Conservation (phyloP, 2,113 vertebrate species). For the Aegotheles bennettii region DNA sequence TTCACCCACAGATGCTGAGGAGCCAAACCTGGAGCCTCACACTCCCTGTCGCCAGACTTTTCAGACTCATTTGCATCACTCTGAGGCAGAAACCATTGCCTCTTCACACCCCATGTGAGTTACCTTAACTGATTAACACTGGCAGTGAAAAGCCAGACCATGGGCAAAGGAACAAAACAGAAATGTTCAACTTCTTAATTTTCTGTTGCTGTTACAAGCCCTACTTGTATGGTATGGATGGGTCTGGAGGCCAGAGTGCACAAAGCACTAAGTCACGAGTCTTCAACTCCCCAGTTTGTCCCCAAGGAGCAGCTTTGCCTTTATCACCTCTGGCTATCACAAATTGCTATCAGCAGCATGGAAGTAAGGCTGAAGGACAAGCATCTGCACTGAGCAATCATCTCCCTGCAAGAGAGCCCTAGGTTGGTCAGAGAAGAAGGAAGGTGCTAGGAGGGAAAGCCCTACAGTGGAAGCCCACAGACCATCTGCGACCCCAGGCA, state of each 20-base stretch:
- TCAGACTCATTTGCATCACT: not conserved
- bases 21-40: not conserved
- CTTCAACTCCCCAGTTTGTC: not conserved
- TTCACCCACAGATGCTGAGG: not conserved
- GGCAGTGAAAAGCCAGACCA: not conserved
- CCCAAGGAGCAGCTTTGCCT: not conserved
- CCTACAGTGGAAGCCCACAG: not conserved
- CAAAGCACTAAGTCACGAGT: not conserved
- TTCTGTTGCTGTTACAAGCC: not conserved
- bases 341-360: not conserved
- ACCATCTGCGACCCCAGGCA: not conserved
- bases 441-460: not conserved
- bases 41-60: not conserved
- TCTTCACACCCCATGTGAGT: fast-evolving
- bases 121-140: not conserved
- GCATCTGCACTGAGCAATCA: not conserved
- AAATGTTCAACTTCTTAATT: not conserved
- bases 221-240: not conserved
- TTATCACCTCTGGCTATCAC: not conserved
- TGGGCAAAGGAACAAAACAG: not conserved
- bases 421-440: not conserved
- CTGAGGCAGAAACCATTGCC: not conserved
- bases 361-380: not conserved
- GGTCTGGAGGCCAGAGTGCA: not conserved
- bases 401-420: not conserved